Evolutionary conservation across 2,797 vertebrate genomes (phyloP), one percentile per base, ranked within the genome.

Genomic region (Rhinella marina): DNA sequence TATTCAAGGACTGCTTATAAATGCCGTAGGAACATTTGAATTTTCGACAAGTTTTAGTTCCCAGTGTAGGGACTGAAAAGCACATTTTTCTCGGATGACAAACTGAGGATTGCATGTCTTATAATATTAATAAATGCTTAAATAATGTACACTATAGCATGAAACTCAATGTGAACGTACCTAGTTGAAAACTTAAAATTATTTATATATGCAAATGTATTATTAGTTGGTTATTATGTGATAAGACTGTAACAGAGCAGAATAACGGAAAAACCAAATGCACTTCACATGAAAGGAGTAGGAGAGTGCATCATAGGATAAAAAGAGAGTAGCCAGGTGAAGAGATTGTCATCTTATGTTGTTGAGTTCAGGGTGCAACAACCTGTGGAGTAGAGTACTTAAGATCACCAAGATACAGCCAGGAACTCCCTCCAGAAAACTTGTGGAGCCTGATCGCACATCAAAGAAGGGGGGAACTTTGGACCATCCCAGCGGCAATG

Each of bases 1-100:
- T 89, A 86, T 87, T 83, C 88, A 89, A 87, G 85, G 8, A 32
- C 79, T 23, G 73, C 27, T 52, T 87, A 72, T 72, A 79, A 78
- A 83, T 84, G 72, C 52, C 79, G 70, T 72, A 73, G 68, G 81
- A 61, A 81, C 73, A 80, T 32, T 85, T 62, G 73, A 48, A 82
- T 86, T 82, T 86, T 83, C 54, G n/a, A 76, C 59, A 68, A 64
- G 84, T 76, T 76, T 77, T 85, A 77, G 75, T 78, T 85, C 59
- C 56, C 29, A 62, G 32, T 62, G 75, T 78, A 7, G 32, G 57
- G 8, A 50, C 17, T 64, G 73, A 48, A 85, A 64, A 85, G 10
- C 29, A 27, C n/a, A 13, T 62, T 81, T 23, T 52, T 81, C n/a
- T 50, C 16, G 10, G 32, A 64, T 50, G 29, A 2, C 13, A 50